These are phyloP conservation scores for Myoxocephalus aenaeus DNA, from an alignment of 2,797 vertebrate genomes.

Conservation along the genomic window DNA sequence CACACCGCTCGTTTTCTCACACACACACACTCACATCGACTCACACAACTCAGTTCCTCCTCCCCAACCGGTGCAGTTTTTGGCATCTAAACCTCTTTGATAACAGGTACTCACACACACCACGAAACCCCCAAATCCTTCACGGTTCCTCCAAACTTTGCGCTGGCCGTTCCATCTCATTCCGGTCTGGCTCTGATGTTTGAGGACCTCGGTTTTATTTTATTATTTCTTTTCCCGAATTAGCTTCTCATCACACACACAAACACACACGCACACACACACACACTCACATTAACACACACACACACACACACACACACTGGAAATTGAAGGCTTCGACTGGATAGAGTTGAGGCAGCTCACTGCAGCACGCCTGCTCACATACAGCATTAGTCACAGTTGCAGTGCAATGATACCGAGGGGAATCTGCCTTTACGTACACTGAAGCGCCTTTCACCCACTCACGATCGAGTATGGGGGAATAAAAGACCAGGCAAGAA, in stretches of 20 bases:
- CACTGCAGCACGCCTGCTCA: slow-evolving; percentile 79
- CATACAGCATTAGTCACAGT: slow-evolving; percentile 80
- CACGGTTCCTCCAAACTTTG: slow-evolving; percentile 69
- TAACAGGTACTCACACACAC: slow-evolving; percentile 63
- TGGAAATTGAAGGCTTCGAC: slow-evolving; percentile 39
- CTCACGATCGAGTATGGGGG: slow-evolving; percentile 61
- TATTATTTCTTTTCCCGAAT: slow-evolving; percentile 1
- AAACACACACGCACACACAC: slow-evolving; percentile 9
- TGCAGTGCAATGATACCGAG: slow-evolving; percentile 72
- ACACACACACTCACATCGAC: background rate
- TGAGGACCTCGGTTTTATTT: slow-evolving; percentile 11
- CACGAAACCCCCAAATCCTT: slow-evolving; percentile 53
- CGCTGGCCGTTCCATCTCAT: slow-evolving; percentile 41
- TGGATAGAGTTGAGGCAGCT: slow-evolving; percentile 71
- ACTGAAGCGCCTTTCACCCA: slow-evolving; percentile 69
- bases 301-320: slow-evolving; percentile 23
- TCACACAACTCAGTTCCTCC: slow-evolving; percentile 28
- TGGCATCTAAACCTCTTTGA: slow-evolving; percentile 21
- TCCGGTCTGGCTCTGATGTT: slow-evolving; percentile 30
- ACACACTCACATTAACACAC: slow-evolving; percentile 19
- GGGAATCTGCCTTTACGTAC: slow-evolving; percentile 69
- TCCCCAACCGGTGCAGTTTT: slow-evolving; percentile 26
- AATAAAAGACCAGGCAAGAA: slow-evolving; percentile 33
- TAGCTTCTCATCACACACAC: slow-evolving; percentile 29
- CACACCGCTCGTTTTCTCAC: slow-evolving; percentile 31